Evolutionary conservation across 2,888 invertebrate genomes (phyloP), one percentile per base, ranked within the genome.

Genomic region (Troides oblongomaculatus): DNA sequence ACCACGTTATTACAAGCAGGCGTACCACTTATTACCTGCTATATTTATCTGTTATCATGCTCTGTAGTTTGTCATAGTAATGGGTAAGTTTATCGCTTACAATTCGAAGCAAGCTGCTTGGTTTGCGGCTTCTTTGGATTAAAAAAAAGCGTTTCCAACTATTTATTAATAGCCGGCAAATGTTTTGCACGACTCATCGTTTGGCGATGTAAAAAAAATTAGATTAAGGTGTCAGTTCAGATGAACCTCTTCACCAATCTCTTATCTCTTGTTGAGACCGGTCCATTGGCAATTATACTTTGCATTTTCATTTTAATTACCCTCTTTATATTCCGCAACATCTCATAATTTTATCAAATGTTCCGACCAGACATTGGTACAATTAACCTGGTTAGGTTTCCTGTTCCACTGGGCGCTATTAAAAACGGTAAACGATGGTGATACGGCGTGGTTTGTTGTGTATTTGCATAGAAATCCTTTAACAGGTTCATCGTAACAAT

Each of bases 401-500:
- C 66, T 50, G 69, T 50, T 64, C 61, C 59, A 64, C 68, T 46
- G 66, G 70, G 25, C 30, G 66, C 59, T 62, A 70, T 70, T 70
- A 66, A 63, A 62, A 70, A 70, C 70, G 66, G 70, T 70, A 70
- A 53, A 70, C 36, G 39, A 60, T 43, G 36, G 21, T n/a, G 59
- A 62, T 39, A 50, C 39, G 58, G 59, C 62, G 57, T 12, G 14
- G 57, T 25, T 36, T 14, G 21, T 30, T 56, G 36, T 23, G 2
- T 60, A 70, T 70, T 70, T 63, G 66, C 70, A 70, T 70, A 70
- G 66, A 66, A 66, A 70, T 70, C 53, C 66, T 63, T 63, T 70
- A 53, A 70, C 59, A 66, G 39, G 66, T 70, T 70, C 66, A 43
- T 63, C 62, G 63, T 70, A 62, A 66, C 66, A 63, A 66, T 62